phyloP scores from a whole-genome alignment of 2,797 vertebrate genomes.

The Neosalanx taihuensis region DNA sequence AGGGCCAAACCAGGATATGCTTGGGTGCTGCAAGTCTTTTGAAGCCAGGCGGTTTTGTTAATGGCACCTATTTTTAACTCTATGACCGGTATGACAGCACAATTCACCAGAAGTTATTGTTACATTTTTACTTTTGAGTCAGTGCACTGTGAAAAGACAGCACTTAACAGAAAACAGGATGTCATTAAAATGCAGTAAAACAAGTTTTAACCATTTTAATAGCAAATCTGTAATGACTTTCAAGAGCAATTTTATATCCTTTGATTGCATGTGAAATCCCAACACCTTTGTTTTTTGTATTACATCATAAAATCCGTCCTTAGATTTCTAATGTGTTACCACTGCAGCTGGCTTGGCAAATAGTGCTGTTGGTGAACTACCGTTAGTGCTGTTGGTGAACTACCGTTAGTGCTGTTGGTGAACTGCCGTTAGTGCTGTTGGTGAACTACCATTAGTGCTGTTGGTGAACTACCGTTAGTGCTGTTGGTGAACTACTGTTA shows the following conservation, averaged over 20 bases:
- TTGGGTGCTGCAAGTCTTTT: constrained; percentile 22
- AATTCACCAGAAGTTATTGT: constrained; percentile 38
- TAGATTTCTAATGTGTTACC: constrained; percentile 37
- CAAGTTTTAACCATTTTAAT: constrained; percentile 41
- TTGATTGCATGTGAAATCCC: constrained; percentile 60
- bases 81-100: constrained; percentile 10
- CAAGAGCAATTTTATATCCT: constrained; percentile 54
- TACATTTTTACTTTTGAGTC: constrained; percentile 43
- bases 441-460: constrained; percentile 28
- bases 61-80: constrained; percentile 17
- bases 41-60: constrained; percentile 31
- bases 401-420: too few species aligned
- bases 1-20: constrained; percentile 22
- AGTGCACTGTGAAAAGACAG: constrained; percentile 46
- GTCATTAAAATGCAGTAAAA: constrained; percentile 37
- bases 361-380: constrained; percentile 21
- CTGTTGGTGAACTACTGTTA: too few species aligned
- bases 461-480: constrained; percentile 7
- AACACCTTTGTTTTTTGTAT: constrained; percentile 29
- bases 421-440: constrained; percentile 17
- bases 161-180: constrained; percentile 52
- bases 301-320: constrained; percentile 59
- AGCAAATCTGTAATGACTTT: constrained; percentile 56
- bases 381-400: too few species aligned
- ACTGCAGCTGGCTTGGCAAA: constrained; percentile 44